These are phyloP conservation scores for Drosophila subsilvestris DNA, from an alignment of 2,888 invertebrate genomes.

Conservation along the genomic window DNA sequence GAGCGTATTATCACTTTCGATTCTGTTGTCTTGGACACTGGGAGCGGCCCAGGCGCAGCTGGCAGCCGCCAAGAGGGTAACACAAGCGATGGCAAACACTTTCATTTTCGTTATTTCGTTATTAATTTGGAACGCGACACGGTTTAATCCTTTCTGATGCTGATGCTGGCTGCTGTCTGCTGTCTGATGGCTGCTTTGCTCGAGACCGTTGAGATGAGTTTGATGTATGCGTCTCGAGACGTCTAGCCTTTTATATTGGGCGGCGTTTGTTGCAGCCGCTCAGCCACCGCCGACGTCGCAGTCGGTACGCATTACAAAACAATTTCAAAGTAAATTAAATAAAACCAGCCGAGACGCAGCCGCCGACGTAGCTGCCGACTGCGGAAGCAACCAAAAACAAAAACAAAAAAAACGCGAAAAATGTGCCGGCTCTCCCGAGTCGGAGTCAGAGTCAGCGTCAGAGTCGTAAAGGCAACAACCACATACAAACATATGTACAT, in stretches of 20 bases:
- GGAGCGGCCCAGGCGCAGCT: slow-evolving; percentile 81
- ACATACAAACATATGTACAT: slow-evolving; percentile 29
- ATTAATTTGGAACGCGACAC: slow-evolving; percentile 47
- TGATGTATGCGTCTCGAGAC: slow-evolving; percentile 82
- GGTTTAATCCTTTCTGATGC: slow-evolving; percentile 61
- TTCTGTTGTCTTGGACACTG: slow-evolving; percentile 82
- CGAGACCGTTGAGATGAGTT: slow-evolving; percentile 82
- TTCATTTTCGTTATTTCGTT: slow-evolving; percentile 77
- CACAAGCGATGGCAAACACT: slow-evolving; percentile 78
- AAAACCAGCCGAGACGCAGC: slow-evolving; percentile 46
- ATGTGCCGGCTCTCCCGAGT: slow-evolving; percentile 33
- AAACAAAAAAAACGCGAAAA: slow-evolving; percentile 54
- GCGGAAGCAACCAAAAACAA: slow-evolving; percentile 63
- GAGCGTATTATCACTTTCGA: slow-evolving; percentile 84
- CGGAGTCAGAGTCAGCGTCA: slow-evolving; percentile 38
- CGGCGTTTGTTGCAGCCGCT: slow-evolving; percentile 58
- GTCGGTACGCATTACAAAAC: slow-evolving; percentile 77
- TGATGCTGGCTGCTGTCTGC: slow-evolving; percentile 33
- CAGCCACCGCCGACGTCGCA: slow-evolving; percentile 46
- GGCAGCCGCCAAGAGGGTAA: slow-evolving; percentile 73
- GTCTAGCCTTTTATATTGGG: slow-evolving; percentile 83
- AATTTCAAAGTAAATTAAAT: slow-evolving; percentile 72
- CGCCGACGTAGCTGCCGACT: slow-evolving; percentile 39
- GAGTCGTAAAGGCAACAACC: no score
- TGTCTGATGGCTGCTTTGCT: slow-evolving; percentile 71